Conservation (phyloP, 1,140 invertebrate genomes). For the Rhagoletis pomonella region DNA sequence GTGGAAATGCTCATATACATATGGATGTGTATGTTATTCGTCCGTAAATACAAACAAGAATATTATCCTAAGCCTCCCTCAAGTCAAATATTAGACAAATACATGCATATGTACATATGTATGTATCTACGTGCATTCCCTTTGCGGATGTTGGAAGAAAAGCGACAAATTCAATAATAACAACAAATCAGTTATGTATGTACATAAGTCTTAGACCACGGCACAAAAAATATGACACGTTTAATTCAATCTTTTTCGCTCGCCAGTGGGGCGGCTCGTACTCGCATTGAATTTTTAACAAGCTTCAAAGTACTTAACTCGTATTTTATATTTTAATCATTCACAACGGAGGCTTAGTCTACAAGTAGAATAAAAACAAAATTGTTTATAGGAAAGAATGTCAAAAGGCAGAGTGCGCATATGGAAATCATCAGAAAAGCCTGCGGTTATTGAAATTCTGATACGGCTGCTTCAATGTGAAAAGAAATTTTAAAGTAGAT, state of each 20-base stretch:
- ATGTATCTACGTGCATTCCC: no score
- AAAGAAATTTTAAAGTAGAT: no score
- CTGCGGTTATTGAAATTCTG: constrained; percentile 50
- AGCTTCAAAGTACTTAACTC: constrained; percentile 34
- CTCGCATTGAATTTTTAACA: constrained; percentile 33
- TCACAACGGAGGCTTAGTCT: background rate
- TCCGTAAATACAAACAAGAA: no score
- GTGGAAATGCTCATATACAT: no score
- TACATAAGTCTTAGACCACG: background rate
- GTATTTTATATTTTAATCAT: constrained; percentile 29
- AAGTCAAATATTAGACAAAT: no score
- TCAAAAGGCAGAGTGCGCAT: constrained; percentile 4
- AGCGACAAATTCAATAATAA: no score
- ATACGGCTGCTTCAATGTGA: constrained; percentile 10
- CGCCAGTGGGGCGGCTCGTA: background rate
- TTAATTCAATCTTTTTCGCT: constrained; percentile 21
- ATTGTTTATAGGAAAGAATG: background rate
- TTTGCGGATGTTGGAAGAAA: no score
- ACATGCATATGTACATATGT: no score
- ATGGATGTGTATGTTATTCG: no score
- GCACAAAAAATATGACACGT: constrained; percentile 32
- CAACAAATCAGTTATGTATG: no score
- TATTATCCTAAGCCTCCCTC: no score
- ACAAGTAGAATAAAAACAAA: background rate
- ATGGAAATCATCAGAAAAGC: background rate